Evolutionary conservation across 2,113 vertebrate species (phyloP).

Genomic region (Pituophis catenifer): DNA sequence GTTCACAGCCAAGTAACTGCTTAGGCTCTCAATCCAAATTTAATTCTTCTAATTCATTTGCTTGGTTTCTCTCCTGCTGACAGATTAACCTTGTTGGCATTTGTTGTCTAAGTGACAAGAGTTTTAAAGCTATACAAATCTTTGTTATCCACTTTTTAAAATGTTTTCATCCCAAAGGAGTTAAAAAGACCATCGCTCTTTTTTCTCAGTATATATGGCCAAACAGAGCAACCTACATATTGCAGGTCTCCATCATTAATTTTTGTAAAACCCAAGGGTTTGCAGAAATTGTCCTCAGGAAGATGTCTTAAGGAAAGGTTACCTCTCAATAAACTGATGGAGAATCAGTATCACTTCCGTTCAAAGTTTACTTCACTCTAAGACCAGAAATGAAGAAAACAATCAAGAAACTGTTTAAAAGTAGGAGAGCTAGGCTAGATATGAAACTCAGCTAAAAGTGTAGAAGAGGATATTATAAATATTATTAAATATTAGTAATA

Average conservation of each 20-base stretch:
- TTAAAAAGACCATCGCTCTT: background rate
- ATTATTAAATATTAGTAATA: background rate
- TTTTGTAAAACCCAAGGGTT: background rate
- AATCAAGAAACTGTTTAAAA: background rate
- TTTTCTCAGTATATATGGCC: background rate
- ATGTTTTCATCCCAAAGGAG: background rate
- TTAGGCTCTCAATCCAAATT: conserved; percentile 31
- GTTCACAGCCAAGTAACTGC: background rate
- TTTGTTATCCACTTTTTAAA: background rate
- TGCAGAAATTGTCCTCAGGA: background rate
- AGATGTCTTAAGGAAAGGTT: background rate
- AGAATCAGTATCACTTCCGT: background rate
- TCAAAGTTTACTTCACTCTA: background rate
- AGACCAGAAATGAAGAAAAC: background rate
- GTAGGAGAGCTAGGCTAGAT: background rate
- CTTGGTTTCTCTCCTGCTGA: conserved; percentile 35
- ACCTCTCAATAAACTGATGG: too few relatives aligned
- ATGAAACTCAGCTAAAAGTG: background rate
- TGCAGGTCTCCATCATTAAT: background rate
- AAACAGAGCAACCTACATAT: background rate
- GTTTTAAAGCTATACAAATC: conserved; percentile 22
- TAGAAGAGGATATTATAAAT: background rate
- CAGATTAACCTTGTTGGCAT: conserved; percentile 8
- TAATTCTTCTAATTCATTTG: conserved; percentile 55
- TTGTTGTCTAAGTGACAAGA: conserved; percentile 3